phyloP scores from a whole-genome alignment of 2,888 invertebrate species.

The Ommatoiulus sabulosus region DNA sequence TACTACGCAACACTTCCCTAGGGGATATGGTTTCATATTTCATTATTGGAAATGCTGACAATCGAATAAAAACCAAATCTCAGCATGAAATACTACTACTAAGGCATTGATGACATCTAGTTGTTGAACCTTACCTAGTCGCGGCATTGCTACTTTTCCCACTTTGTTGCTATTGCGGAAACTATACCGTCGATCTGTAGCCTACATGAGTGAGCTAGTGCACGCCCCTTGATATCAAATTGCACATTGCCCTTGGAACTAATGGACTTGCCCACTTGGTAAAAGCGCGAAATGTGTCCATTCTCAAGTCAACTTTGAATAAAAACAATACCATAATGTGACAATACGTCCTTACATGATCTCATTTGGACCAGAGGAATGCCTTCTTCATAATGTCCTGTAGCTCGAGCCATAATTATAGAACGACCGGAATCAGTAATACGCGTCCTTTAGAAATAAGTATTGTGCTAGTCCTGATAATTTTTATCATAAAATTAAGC shows the following conservation, averaged over 20 bases:
- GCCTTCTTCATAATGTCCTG: neutral
- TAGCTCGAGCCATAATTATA: neutral
- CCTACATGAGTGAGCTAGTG: neutral
- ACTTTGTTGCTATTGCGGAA: neutral
- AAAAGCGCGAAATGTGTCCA: neutral
- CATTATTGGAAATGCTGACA: too few species aligned
- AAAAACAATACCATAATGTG: too few species aligned
- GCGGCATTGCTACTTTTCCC: neutral
- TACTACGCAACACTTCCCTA: neutral
- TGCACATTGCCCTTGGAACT: neutral
- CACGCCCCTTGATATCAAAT: neutral
- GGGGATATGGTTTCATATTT: too few species aligned
- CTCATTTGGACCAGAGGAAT: conserved; percentile 18
- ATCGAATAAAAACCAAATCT: too few species aligned
- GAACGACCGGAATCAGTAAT: neutral
- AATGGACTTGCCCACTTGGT: neutral
- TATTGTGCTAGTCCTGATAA: neutral
- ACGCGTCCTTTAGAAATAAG: neutral
- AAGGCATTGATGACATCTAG: too few species aligned
- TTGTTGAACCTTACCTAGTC: neutral
- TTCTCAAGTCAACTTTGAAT: too few species aligned
- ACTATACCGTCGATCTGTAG: too few species aligned
- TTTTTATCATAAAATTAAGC: neutral
- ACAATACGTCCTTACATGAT: neutral
- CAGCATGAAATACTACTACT: too few species aligned